Base-by-base conservation (phyloP, 2,797 vertebrate species). In the Enteromius trimaculatus region DNA sequence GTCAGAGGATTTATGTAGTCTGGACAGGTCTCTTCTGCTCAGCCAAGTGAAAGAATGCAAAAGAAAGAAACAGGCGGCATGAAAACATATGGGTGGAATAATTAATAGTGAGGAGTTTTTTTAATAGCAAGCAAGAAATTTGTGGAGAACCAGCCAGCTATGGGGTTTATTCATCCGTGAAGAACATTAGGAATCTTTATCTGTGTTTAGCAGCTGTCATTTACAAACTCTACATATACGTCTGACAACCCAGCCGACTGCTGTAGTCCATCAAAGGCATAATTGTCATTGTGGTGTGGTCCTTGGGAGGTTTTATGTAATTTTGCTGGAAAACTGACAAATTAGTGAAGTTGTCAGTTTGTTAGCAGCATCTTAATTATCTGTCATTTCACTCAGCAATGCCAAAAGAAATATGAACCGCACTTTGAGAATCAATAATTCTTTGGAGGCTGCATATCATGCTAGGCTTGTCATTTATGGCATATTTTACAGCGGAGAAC, bases 401-500 rank as follows among this genome's bases (percentile, higher is more conserved):
- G 37, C 11, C 53, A 64, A 29, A 74, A 49, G 0, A 37, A 74
- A n/a, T 29, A 16, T 1, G 26, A 74, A 58, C 13, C 44, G 39
- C 14, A 31, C 64, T 68, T 66, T 82, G 55, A 42, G 62, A 71
- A 65, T 85, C 84, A 39, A 44, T 71, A 49, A 66, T 58, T 78
- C 75, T 47, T 55, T 34, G 16, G n/a, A 42, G 47, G 60, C n/a
- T 11, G 49, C 34, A 71, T 65, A 80, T 83, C 58, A 53, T 53
- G n/a, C 11, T 3, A 29, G 68, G 19, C 51, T 53, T 37, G 75
- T 79, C 78, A 83, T 87, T 79, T 68, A 51, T 11, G 62, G 37
- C 74, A 8, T 53, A 79, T 81, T 88, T 89, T 77, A 88, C 66
- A 86, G 87, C 82, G 60, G 85, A 60, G 86, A 88, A 90, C 86